Evolutionary conservation across 2,797 vertebrate species (phyloP), one percentile per base, ranked within the genome.

Genomic region (Sus cebifrons): DNA sequence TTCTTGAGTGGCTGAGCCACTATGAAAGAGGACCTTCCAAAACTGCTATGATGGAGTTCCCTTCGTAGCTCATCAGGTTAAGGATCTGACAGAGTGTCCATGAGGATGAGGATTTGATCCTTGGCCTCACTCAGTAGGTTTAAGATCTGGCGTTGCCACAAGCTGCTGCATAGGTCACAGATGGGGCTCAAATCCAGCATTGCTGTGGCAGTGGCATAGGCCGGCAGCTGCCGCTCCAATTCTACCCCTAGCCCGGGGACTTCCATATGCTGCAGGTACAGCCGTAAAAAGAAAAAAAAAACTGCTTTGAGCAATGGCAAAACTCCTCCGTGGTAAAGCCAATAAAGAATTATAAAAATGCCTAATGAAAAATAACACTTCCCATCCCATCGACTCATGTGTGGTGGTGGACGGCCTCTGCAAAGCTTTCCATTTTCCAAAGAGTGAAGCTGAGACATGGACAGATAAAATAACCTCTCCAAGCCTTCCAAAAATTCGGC

Each of bases 11-110:
- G 52, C 58, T 75, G 52, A 79, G 54, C 11, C 14, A 32, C 52
- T 74, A 75, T 62, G 70, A 67, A 84, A 86, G 86, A 89, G 21
- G 20, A 40, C 75, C 79, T 93, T 96, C 49, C 81, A 40, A 95
- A 58, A 64, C 60, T 73, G 73, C 62, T 85, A 40, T 5, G 16
- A 58, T 49, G 44, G 44, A 49, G 44, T 49, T 49, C 44, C 44
- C 44, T 6, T 49, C 9, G 44, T 49, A 10, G 44, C 44, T 49
- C 44, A 49, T 49, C 44, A 49, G 44, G 44, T 49, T 49, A 49
- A 49, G 44, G 44, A 49, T 10, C 44, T 49, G 44, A 49, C 44
- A 49, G 44, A 49, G 44, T 10, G 9, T 49, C 44, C 44, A 49
- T 49, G 5, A 49, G 44, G 44, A 49, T 49, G 44, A 6, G 44